Conservation (phyloP, 2,888 invertebrate genomes). For the Rhagophthalmus giganteus region DNA sequence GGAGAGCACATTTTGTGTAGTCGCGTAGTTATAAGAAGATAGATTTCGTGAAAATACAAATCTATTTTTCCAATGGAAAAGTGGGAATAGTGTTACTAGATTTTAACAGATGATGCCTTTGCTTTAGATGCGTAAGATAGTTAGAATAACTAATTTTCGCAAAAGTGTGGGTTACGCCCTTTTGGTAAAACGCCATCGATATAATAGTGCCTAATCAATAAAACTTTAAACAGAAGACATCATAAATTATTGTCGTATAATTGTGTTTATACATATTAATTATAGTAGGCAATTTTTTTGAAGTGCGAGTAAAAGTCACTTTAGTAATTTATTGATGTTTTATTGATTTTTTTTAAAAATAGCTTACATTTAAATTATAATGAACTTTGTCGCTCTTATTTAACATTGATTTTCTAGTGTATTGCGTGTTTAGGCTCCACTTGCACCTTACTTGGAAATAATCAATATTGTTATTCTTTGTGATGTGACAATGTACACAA, state of each 20-base stretch:
- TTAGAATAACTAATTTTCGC: neutral
- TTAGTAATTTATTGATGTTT: conserved; percentile 15
- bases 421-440: conserved; percentile 42
- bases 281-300: conserved; percentile 11
- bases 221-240: neutral
- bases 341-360: conserved; percentile 23
- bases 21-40: no score
- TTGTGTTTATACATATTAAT: neutral
- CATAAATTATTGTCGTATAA: neutral
- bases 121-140: neutral
- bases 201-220: neutral
- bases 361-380: conserved; percentile 17
- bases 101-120: no score
- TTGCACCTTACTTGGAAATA: conserved; percentile 45
- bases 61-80: no score
- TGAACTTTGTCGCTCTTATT: conserved; percentile 18
- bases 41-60: no score
- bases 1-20: no score
- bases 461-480: conserved; percentile 45
- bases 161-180: no score
- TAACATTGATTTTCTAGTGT: conserved; percentile 33
- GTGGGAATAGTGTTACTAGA: no score
- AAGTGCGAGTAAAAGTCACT: conserved; percentile 10
- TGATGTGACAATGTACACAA: conserved; percentile 12
- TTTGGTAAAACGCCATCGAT: no score